Percentiles rank a stretch among this genome's conserved stretches.
Conservation (phyloP, 2,888 invertebrate genomes). For the Biston stratarius region DNA sequence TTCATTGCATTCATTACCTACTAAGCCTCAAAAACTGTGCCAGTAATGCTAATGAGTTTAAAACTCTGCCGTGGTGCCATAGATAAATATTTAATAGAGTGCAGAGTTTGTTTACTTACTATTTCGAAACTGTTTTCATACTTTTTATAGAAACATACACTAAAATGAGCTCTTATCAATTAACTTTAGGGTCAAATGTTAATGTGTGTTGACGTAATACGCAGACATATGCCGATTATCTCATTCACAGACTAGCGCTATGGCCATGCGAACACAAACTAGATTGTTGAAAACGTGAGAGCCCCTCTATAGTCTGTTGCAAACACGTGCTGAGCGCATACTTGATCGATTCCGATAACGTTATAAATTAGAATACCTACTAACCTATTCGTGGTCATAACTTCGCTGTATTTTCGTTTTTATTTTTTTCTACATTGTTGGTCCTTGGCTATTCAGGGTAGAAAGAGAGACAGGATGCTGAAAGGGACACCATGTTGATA, state of each 20-base stretch:
- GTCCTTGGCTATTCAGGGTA: too few species aligned
- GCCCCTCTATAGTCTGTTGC: constrained; percentile 4
- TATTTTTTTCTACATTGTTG: too few species aligned
- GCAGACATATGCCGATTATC: constrained; percentile 27
- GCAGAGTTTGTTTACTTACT: not conserved
- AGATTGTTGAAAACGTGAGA: constrained; percentile 26
- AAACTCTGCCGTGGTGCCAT: not conserved
- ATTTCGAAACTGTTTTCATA: not conserved
- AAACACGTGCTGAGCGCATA: constrained; percentile 36
- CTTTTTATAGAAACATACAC: constrained; percentile 1
- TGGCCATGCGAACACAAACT: constrained; percentile 20
- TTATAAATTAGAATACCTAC: not conserved
- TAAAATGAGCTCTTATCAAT: constrained; percentile 12
- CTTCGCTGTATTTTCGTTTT: not conserved
- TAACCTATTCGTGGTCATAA: not conserved
- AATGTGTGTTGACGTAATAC: constrained; percentile 26
- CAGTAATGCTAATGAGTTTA: constrained; percentile 5
- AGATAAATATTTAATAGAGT: not conserved
- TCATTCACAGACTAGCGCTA: constrained; percentile 19
- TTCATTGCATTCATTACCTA: constrained; percentile 16
- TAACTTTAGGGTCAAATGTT: constrained; percentile 24
- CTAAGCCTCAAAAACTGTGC: constrained; percentile 4
- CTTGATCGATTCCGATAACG: constrained; percentile 30
- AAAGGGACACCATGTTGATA: too few species aligned
- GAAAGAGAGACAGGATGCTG: too few species aligned